Evolutionary conservation across 2,888 invertebrate genomes (phyloP), one percentile per base, ranked within the genome.

Genomic region (Thymelicus lineola): DNA sequence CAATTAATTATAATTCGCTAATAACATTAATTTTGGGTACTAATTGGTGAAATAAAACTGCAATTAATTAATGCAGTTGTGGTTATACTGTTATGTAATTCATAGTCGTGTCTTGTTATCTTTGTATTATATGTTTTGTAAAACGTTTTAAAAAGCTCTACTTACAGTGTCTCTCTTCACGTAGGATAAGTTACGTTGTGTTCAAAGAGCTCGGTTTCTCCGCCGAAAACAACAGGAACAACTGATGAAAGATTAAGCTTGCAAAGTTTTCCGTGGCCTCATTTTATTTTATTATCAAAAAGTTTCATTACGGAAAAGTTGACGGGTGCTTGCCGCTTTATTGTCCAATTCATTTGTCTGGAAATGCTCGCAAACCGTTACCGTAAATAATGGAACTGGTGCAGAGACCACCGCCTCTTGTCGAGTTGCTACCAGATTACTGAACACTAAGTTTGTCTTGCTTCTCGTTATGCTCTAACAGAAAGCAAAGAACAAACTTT

Each of bases 321-420:
- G 89, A 86, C 84, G 84, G 81, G 84, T 86, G 82, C 80, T 87
- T 82, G 84, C 80, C 79, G 80, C 78, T 87, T 86, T 87, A 88
- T 86, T 86, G 85, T 87, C 80, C 85, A 87, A 89, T 87, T 88
- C 84, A 87, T 89, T 89, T 88, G 84, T 83, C 81, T 80, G 80
- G 76, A 80, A 85, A 80, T 78, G 78, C 80, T 82, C 78, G 80
- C 80, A 83, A 84, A 86, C 86, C 83, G 80, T 82, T 72, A 76
- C 82, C 76, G 85, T 84, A 85, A 86, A 87, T 88, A 88, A 88
- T 86, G 83, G 81, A 83, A 86, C 84, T 81, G 79, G 78, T 81
- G 77, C 76, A 67, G 77, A 79, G 78, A 80, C 80, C 78, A 75
- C 80, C 79, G 81, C 79, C 81, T 79, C 82, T 84, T 82, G 82